These are phyloP conservation scores for Sebastes variabilis DNA, from an alignment of 2,797 vertebrate species.

Conservation along the genomic window DNA sequence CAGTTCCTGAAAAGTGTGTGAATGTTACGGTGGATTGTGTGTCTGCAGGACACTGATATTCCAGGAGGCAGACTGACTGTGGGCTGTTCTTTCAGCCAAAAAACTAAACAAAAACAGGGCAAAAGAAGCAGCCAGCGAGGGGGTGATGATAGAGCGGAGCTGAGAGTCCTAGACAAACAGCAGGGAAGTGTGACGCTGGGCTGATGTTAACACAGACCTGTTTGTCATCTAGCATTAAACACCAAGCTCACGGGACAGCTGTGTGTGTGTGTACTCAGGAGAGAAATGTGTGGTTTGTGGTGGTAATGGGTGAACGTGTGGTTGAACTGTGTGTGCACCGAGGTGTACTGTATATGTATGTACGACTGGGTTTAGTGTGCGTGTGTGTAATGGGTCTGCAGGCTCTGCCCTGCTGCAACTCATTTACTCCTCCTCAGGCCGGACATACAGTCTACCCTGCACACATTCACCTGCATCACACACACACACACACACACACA, in stretches of 20 bases:
- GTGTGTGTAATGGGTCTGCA: conserved; percentile 21
- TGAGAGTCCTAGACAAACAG: conserved; percentile 54
- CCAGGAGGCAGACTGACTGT: not conserved
- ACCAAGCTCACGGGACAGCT: conserved; percentile 42
- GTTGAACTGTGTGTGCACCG: not conserved
- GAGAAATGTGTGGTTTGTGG: conserved; percentile 1
- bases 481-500: not conserved
- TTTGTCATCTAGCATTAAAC: conserved; percentile 63
- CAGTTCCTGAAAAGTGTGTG: not conserved
- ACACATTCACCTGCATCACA: conserved; percentile 25
- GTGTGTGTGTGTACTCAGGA: conserved; percentile 17
- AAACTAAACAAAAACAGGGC: not conserved
- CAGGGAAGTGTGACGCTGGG: conserved; percentile 34
- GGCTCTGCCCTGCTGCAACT: conserved; percentile 44
- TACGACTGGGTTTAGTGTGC: not conserved
- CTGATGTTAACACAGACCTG: conserved; percentile 57
- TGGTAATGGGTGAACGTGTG: not conserved
- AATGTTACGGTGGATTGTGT: not conserved
- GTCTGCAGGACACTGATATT: conserved; percentile 8
- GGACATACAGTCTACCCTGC: conserved; percentile 39
- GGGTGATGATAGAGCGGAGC: conserved; percentile 50
- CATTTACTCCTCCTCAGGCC: conserved; percentile 53
- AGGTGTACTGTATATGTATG: not conserved
- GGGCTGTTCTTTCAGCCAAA: not conserved
- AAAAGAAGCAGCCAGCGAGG: conserved; percentile 7